Base-by-base conservation (phyloP, 2,888 invertebrate genomes). In the Zaprionus bogoriensis region DNA sequence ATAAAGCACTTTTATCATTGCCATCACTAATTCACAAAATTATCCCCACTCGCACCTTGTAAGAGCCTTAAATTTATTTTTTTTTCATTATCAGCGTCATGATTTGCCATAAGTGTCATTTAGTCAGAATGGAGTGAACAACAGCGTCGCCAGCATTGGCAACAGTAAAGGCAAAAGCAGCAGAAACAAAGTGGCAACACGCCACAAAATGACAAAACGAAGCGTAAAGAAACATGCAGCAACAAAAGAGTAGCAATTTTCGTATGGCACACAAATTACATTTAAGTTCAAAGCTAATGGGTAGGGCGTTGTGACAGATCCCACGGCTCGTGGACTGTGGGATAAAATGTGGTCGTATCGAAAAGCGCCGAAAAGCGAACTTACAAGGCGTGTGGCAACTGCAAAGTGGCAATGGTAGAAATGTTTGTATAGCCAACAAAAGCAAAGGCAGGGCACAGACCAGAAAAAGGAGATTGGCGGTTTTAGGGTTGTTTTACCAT, bases 21-120 rank as follows among this genome's bases (percentile, higher is more conserved):
- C 14, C n/a, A 27, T n/a, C 30, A 38, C 17, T 14, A 23, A 12
- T 38, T 20, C 14, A 27, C 20, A 23, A 30, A 41, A 46, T 38
- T 50, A 14, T 10, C 25, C 28, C 12, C 39, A 32, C 32, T 53
- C 19, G 50, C 23, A 32, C 48, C 41, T 17, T 38, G n/a, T 20
- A 30, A 14, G 23, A 30, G 36, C 65, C 73, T 73, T 70, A 74
- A 86, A 87, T 88, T 81, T 84, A 83, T 88, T 87, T 88, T 84
- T n/a, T 79, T 88, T 76, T 81, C 68, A 77, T 79, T 77, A 71
- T 75, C 74, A 73, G 65, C 74, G 72, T 68, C 74, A 78, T 70
- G 71, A 79, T 74, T 72, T 72, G 66, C 55, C 54, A 55, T 63
- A 67, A 77, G 67, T 74, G 72, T 72, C 75, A 80, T 74, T 73